Base-by-base conservation (phyloP, 2,888 invertebrate genomes). In the Cosmia trapezina region DNA sequence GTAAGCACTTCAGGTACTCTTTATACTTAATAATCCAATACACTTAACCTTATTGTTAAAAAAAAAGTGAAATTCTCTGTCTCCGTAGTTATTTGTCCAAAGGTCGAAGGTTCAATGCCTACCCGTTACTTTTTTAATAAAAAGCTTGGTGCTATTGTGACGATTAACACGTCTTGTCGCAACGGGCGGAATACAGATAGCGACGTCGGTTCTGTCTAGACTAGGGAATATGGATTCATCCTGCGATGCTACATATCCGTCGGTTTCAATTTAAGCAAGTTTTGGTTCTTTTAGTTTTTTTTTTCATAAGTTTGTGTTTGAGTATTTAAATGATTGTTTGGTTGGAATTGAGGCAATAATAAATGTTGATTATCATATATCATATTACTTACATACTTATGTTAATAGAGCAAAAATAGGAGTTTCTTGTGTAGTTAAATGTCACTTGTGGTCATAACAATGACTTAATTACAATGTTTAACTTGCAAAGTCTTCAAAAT, bases 111-210 rank as follows among this genome's bases (percentile, higher is more conserved):
- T 84, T 84, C 84, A 82, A 77, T 83, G 81, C 71, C 80, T 83
- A 84, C 70, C 63, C 66, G 75, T 78, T 77, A 77, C 72, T 77
- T 84, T 86, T 86, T 86, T 80, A 84, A 83, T 83, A 85, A 85
- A 84, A 85, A 81, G 76, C 73, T 68, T 76, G 68, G 77, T 81
- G 81, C 76, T 83, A 76, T 86, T 81, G 81, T 78, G 76, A 71
- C 86, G 78, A 86, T 85, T 86, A 86, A 74, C 83, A 84, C 86
- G 86, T 85, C 76, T 76, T 85, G 86, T 83, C 63, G 75, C 51
- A 73, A 71, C 72, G 80, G 68, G 56, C 61, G 71, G 83, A 86
- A 86, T 83, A 82, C 86, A 86, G 83, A 86, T 86, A 83, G 76
- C 76, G 51, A 60, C 47, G 76, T 74, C 71, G 51, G 59, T 76